phyloP scores from a whole-genome alignment of 2,797 vertebrate species.

The Lepus townsendii region DNA sequence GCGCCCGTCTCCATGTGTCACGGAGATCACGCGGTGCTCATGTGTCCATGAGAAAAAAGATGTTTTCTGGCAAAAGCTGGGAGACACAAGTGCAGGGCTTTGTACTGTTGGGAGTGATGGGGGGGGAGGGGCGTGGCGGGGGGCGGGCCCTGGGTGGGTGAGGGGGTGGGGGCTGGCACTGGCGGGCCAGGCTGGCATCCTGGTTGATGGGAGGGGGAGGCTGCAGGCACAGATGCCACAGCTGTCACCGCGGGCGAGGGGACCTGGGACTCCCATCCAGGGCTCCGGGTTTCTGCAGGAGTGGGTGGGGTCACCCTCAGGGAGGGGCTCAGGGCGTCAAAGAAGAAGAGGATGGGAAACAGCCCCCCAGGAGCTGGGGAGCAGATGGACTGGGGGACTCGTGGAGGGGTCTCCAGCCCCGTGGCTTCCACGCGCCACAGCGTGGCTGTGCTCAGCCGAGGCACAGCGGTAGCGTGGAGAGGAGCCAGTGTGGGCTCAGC shows the following conservation, averaged over 20 bases:
- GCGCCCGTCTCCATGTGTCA: too few species aligned
- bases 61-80: not conserved
- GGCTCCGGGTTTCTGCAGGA: not conserved
- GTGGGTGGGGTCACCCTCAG: not conserved
- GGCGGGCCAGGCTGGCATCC: too few species aligned
- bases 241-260: rapidly evolving
- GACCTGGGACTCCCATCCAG: rapidly evolving
- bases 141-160: not conserved
- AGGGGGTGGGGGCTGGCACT: not conserved
- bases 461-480: too few species aligned
- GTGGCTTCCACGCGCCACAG: too few species aligned
- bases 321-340: rapidly evolving
- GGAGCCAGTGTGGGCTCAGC: too few species aligned
- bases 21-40: not conserved
- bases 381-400: too few species aligned
- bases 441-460: too few species aligned
- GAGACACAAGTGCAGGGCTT: not conserved
- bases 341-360: rapidly evolving
- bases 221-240: too few species aligned
- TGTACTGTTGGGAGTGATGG: not conserved
- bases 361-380: rapidly evolving
- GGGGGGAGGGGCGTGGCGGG: not conserved
- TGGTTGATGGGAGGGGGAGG: too few species aligned
- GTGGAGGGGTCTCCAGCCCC: not conserved
- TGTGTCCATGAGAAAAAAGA: not conserved